Percentiles rank a stretch among this genome's conserved stretches.
These are phyloP conservation scores for Meganola albula DNA, from an alignment of 2,888 invertebrate species.

Conservation along the genomic window DNA sequence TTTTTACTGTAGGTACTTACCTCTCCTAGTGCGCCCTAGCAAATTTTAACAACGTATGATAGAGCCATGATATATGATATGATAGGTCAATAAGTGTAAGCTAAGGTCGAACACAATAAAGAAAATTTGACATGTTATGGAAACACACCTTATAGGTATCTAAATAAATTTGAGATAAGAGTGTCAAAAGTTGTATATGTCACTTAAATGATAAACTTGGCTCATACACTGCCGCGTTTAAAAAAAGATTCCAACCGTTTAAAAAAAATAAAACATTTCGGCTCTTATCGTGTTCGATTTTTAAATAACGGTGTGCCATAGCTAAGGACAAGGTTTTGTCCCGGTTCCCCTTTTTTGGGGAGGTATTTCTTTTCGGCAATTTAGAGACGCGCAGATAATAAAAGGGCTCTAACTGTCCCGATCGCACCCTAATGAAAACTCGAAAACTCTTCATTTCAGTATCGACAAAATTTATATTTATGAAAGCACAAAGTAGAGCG, in stretches of 20 bases:
- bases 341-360: constrained; percentile 66
- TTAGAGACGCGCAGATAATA: constrained; percentile 77
- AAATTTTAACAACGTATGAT: too few species aligned
- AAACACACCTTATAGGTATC: too few species aligned
- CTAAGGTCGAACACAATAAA: too few species aligned
- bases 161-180: too few species aligned
- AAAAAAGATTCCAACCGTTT: constrained; percentile 69
- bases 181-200: too few species aligned
- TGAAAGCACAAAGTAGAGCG: constrained; percentile 37
- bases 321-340: constrained; percentile 71
- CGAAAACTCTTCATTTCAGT: constrained; percentile 66
- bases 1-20: too few species aligned
- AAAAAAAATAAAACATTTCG: constrained; percentile 73
- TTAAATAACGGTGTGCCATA: constrained; percentile 73
- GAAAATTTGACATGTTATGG: too few species aligned
- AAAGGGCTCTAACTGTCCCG: constrained; percentile 76
- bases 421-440: constrained; percentile 76
- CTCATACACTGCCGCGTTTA: too few species aligned
- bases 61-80: too few species aligned
- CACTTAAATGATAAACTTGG: too few species aligned
- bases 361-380: constrained; percentile 76
- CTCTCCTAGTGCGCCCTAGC: too few species aligned
- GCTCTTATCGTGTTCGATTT: constrained; percentile 76
- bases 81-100: too few species aligned
- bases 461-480: constrained; percentile 61